Evolutionary conservation across 2,888 invertebrate species (phyloP), one percentile per base, ranked within the genome.

Genomic region (Oscheius myriophilus): DNA sequence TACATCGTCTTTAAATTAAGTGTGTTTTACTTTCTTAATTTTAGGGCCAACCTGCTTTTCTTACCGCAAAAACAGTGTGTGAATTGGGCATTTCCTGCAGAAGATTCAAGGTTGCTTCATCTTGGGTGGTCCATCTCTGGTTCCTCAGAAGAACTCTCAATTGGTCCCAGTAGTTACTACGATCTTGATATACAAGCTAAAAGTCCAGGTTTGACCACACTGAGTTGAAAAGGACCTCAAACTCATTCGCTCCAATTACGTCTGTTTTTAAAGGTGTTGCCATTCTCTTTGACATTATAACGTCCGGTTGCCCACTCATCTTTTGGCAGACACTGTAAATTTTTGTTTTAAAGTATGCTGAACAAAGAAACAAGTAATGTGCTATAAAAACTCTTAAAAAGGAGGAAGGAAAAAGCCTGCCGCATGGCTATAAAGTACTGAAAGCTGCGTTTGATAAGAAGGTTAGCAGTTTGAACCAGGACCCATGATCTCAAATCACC

Each of bases 41-140:
- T 49, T 49, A 6, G 33, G 9, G 7, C 23, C 39, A 11, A 65
- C 66, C 66, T 45, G 54, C 25, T 21, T 65, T 65, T 2, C 66
- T 33, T 1, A 65, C 57, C 12, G 26, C 39, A 45, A 59, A 65
- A 2, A 65, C 16, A n/a, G 41, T 26, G n/a, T n/a, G 18, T 1
- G 16, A n/a, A 25, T 23, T 57, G 6, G 43, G 45, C 66, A 65
- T 57, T 58, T 65, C 66, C 23, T 12, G 42, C 16, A 65, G 11
- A 39, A 65, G 33, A n/a, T 33, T 16, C 1, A 49, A 14, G n/a
- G 66, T 45, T 2, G 55, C 66, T 2, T 26, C n/a, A 21, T 65
- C 66, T 25, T 65, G 66, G 14, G 57, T 43, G 16, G 66, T 65
- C 66, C 66, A 65, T 18, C 57, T 43, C 18, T 65, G 41, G 12